Conservation (phyloP, 2,888 invertebrate genomes). For the Drosophila phalerata region DNA sequence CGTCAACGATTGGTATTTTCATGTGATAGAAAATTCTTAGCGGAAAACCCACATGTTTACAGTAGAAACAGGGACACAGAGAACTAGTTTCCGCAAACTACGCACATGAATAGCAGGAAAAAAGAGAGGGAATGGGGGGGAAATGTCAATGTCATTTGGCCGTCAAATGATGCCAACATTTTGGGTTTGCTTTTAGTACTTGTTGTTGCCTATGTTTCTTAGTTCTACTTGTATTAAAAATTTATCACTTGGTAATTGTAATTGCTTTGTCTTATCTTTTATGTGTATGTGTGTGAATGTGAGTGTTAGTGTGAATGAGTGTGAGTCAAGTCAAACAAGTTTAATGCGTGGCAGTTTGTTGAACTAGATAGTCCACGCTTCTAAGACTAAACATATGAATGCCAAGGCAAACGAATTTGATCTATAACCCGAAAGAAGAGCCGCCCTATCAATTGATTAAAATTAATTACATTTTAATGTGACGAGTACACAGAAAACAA, state of each 20-base stretch:
- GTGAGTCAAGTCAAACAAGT: constrained; percentile 20
- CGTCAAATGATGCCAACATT: constrained; percentile 35
- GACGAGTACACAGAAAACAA: background rate
- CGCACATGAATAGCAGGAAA: constrained; percentile 8
- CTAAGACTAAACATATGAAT: constrained; percentile 25
- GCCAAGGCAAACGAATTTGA: constrained; percentile 41
- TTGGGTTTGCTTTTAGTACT: background rate
- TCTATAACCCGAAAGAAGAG: constrained; percentile 11
- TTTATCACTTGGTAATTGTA: constrained; percentile 69
- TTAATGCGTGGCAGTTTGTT: constrained; percentile 24
- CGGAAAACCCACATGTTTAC: constrained; percentile 69
- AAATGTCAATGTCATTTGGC: constrained; percentile 17
- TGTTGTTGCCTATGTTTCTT: constrained; percentile 23
- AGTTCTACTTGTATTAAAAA: constrained; percentile 52
- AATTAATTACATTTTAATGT: constrained; percentile 23
- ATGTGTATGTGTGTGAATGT: constrained; percentile 4
- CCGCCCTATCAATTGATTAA: constrained; percentile 9
- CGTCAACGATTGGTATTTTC: constrained; percentile 50
- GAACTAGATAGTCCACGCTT: constrained; percentile 35
- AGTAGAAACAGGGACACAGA: constrained; percentile 5
- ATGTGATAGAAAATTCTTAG: constrained; percentile 54
- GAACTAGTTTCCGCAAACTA: constrained; percentile 54
- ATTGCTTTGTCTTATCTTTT: constrained; percentile 42
- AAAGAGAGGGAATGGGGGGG: background rate
- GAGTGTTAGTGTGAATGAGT: background rate